Evolutionary conservation across 2,797 vertebrate genomes (phyloP).

Genomic region (Pyrocephalus nanus): DNA sequence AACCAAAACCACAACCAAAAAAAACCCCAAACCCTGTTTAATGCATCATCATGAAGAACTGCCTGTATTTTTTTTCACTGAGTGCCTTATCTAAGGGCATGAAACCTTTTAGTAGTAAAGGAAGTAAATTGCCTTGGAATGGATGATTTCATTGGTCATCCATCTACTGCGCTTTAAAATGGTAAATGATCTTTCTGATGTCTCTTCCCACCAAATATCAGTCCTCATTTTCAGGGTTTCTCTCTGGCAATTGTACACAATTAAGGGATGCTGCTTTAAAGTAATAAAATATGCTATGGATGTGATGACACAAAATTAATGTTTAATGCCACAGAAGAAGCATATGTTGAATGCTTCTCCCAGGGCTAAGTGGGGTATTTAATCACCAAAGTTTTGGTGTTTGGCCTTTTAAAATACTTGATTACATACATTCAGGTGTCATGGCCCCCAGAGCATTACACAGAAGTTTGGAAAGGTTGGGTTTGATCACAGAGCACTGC

Average conservation of each 20-base stretch:
- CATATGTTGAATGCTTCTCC: not conserved
- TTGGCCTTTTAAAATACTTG: slow-evolving; percentile 37
- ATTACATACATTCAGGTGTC: not conserved
- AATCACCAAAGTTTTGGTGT: not conserved
- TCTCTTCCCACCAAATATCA: not conserved
- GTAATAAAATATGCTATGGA: not conserved
- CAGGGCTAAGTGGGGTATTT: not conserved
- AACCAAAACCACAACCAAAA: not conserved
- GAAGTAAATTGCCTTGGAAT: not conserved
- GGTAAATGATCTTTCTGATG: not conserved
- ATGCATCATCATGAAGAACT: not conserved
- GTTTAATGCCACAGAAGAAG: not conserved
- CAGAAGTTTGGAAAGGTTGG: not conserved
- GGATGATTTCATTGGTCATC: not conserved
- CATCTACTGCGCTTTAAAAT: not conserved
- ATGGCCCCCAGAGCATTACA: not conserved
- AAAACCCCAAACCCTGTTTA: not conserved
- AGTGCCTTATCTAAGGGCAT: not conserved
- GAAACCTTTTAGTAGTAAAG: not conserved
- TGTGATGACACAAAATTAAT: slow-evolving; percentile 1
- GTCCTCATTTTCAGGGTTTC: not conserved
- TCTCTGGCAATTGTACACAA: not conserved
- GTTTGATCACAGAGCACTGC: not conserved
- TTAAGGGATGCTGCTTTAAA: not conserved
- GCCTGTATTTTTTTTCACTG: not conserved